Percentiles rank a stretch among this genome's conserved stretches.
Evolutionary conservation across 2,113 vertebrate species (phyloP).

Genomic region (Thunnus thynnus): DNA sequence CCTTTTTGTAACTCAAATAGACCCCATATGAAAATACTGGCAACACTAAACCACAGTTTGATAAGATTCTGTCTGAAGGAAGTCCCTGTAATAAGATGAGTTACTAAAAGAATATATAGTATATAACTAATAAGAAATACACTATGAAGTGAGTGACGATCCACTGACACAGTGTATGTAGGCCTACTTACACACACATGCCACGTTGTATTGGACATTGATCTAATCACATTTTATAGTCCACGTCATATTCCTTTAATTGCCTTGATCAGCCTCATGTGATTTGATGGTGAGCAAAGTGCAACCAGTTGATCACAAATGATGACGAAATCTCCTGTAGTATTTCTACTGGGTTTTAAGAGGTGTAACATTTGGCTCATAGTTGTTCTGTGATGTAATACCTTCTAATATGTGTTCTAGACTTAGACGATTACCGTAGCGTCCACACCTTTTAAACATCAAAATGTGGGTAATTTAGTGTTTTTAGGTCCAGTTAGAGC

Average conservation of each 20-base stretch:
- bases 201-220: constrained; percentile 43
- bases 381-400: neutral
- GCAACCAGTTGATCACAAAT: neutral
- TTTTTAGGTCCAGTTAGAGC: neutral
- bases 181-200: neutral
- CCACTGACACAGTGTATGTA: neutral
- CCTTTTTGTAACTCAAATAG: constrained; percentile 35
- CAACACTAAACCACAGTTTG: constrained; percentile 23
- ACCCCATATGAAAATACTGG: constrained; percentile 47
- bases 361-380: neutral
- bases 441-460: neutral
- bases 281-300: constrained; percentile 43
- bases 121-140: neutral
- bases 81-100: neutral
- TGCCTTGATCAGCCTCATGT: constrained; percentile 3
- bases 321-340: neutral
- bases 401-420: no score
- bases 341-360: neutral
- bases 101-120: neutral
- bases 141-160: neutral
- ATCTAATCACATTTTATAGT: constrained; percentile 47
- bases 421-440: neutral
- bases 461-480: no score
- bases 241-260: constrained; percentile 35
- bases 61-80: neutral